phyloP scores from a whole-genome alignment of 35 echinoderm and acorn worm genomes.

The Diadema setosum region DNA sequence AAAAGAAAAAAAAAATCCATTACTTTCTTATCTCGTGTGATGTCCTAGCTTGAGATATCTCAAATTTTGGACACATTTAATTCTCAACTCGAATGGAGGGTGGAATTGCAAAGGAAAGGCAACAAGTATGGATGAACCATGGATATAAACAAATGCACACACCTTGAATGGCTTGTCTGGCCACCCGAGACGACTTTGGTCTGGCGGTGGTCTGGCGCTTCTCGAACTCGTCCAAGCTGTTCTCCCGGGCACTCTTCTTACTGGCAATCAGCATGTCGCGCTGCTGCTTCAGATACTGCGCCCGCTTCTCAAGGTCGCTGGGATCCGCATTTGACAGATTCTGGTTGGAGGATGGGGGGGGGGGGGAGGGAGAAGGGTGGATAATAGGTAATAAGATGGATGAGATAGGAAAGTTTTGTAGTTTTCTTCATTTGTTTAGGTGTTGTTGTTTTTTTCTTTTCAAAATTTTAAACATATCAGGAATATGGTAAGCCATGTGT shows the following conservation, averaged over 20 bases:
- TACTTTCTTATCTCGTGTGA: too few species aligned
- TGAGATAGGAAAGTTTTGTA: not conserved
- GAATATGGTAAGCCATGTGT: not conserved
- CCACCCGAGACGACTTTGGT: slow-evolving; percentile 84
- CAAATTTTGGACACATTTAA: too few species aligned
- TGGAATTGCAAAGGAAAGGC: not conserved
- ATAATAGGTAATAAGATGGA: not conserved
- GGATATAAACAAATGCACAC: not conserved
- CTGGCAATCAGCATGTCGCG: slow-evolving; percentile 63
- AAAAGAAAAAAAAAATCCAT: too few species aligned
- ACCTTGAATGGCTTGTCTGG: slow-evolving; percentile 79
- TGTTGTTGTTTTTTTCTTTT: too few species aligned
- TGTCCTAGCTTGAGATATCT: too few species aligned
- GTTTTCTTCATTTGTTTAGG: too few species aligned
- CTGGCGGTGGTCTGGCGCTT: slow-evolving; percentile 30
- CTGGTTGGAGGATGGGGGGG: not conserved
- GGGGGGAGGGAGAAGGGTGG: too few species aligned
- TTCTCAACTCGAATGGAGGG: too few species aligned
- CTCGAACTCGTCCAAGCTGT: slow-evolving; percentile 51
- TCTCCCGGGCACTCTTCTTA: slow-evolving; percentile 86
- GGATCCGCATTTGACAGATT: slow-evolving; percentile 47
- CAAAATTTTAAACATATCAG: not conserved
- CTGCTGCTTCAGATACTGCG: slow-evolving; percentile 87
- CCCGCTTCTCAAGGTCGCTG: slow-evolving; percentile 65
- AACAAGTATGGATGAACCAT: not conserved